These are phyloP conservation scores for Chrysochloris asiatica DNA, from an alignment of 2,113 vertebrate species.

Conservation along the genomic window DNA sequence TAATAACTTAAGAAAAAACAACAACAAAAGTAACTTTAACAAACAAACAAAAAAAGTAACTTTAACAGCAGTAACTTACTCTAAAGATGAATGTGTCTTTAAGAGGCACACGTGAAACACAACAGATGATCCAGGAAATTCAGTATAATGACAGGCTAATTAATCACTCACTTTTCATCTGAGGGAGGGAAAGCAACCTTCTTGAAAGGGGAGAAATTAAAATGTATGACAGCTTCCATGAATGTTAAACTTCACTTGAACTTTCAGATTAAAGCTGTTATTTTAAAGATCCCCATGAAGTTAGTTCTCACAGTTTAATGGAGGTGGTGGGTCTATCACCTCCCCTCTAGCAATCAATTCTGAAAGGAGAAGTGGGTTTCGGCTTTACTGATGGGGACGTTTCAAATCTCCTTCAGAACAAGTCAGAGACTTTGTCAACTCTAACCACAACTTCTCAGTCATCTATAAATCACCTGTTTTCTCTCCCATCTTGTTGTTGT, in stretches of 20 bases:
- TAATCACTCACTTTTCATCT: constrained; percentile 63
- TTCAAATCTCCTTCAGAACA: background rate
- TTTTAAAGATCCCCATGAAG: constrained; percentile 40
- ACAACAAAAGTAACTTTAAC: too few relatives aligned
- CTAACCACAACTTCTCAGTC: background rate
- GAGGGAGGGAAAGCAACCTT: constrained; percentile 43
- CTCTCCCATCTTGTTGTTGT: background rate
- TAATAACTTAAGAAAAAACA: too few relatives aligned
- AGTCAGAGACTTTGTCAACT: background rate
- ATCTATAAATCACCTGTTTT: background rate
- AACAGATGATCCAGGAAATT: constrained; percentile 51
- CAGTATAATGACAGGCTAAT: constrained; percentile 53
- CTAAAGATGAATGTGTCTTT: constrained; percentile 46
- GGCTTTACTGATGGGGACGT: background rate
- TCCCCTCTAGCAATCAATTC: background rate
- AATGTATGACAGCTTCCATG: constrained; percentile 52
- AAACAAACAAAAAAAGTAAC: too few relatives aligned
- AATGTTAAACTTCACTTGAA: constrained; percentile 67
- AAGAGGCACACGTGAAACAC: constrained; percentile 24
- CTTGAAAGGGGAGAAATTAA: constrained; percentile 47
- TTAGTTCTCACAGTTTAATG: background rate
- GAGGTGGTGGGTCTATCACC: background rate
- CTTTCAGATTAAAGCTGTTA: constrained; percentile 33
- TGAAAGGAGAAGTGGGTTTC: background rate
- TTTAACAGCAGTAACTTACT: background rate